A percentile compares a stretch with the other conserved stretches of the same genome.
Evolutionary conservation across 1,140 invertebrate genomes (phyloP).

Genomic region (Stegodyphus dumicola): DNA sequence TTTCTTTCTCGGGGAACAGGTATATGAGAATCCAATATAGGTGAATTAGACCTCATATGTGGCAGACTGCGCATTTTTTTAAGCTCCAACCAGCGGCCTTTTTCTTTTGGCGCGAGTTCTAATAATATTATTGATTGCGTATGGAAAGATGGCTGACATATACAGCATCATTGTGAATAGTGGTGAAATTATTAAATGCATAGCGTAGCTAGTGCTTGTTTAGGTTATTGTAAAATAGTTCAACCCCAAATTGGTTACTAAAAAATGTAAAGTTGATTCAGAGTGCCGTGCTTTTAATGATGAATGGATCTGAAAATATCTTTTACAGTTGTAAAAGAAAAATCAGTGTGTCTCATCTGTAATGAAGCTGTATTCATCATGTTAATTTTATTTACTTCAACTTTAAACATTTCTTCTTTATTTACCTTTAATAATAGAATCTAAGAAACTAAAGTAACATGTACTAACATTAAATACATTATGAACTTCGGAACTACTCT

Average conservation of each 20-base stretch:
- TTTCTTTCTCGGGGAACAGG: not conserved
- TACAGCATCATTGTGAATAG: conserved; percentile 1
- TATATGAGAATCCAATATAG: not conserved
- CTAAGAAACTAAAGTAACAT: too few species aligned
- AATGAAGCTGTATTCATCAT: conserved; percentile 20
- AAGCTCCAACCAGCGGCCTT: not conserved
- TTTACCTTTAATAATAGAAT: too few species aligned
- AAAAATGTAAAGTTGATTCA: conserved; percentile 20
- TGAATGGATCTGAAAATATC: conserved; percentile 11
- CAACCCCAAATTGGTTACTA: conserved; percentile 15
- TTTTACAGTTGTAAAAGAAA: conserved; percentile 23
- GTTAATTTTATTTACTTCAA: too few species aligned
- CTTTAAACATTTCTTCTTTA: too few species aligned
- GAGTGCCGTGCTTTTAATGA: conserved; percentile 19
- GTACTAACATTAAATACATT: too few species aligned
- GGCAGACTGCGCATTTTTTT: not conserved
- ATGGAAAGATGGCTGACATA: too few species aligned
- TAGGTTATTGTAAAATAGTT: not conserved
- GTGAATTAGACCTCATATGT: not conserved
- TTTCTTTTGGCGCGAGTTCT: conserved; percentile 17
- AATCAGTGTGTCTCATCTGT: conserved; percentile 28
- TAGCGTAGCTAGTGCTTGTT: conserved; percentile 2
- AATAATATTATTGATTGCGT: conserved; percentile 15
- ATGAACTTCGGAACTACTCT: too few species aligned
- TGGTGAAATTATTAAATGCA: not conserved